Evolutionary conservation across 2,888 invertebrate species (phyloP), one percentile per base, ranked within the genome.

Genomic region (Norana najaformis): DNA sequence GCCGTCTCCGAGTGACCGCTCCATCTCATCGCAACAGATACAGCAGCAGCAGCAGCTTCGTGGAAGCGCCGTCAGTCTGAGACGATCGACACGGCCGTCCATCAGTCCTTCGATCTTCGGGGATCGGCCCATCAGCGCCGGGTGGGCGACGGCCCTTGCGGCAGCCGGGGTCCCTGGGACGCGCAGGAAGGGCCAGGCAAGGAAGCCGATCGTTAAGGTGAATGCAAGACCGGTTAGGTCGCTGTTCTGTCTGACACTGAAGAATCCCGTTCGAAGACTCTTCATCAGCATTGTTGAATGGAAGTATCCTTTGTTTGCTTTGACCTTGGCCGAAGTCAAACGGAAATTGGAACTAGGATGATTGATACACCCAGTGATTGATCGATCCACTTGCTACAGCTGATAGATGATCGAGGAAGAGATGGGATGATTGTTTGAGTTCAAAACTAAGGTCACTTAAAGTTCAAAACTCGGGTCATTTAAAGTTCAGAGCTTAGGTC

Each of bases 241-340:
- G 16, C 96, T 99, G 92, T 98, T 98, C 95, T 99, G 98, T 95
- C 96, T 99, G 93, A 96, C 97, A 91, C 96, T 99, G 93, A 98
- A 98, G 95, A 99, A 99, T 96, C 99, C 99, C 82, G 94, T 99
- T 92, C 96, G 99, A 93, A 98, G 98, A 95, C 95, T 98, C 93
- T 99, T 99, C 96, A 99, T 99, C 94, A 97, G 97, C 95, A 97
- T 99, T 94, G 98, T 98, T 92, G 99, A 99, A 96, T 99, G 99
- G 99, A 99, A 98, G 98, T 98, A 98, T 98, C 98, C 98, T 98
- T 98, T 97, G 95, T n/a, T n/a, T n/a, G n/a, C n/a, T n/a, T n/a
- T n/a, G n/a, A n/a, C n/a, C n/a, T n/a, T n/a, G n/a, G n/a, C n/a
- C n/a, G n/a, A n/a, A n/a, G n/a, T n/a, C n/a, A n/a, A n/a, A n/a